Base-by-base conservation (phyloP, 2,113 vertebrate genomes). In the Raja brachyura region DNA sequence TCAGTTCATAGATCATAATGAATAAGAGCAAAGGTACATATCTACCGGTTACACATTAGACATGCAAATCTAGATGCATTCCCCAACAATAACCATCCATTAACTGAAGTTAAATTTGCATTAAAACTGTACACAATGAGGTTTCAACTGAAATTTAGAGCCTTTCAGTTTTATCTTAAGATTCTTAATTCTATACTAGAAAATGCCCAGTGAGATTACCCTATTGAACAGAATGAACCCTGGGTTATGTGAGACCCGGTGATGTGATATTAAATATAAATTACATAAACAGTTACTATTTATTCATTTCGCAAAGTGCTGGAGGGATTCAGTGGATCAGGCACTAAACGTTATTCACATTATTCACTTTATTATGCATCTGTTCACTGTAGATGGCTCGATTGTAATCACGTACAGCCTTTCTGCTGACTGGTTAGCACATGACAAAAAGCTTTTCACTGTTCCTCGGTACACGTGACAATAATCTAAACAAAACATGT, bases 21-120 rank as follows among this genome's bases (percentile, higher is more conserved):
- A 63, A 31, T 86, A 86, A 63, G 28, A 16, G 28, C 59, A 31
- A 61, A 28, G 31, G 14, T 13, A 63, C 11, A 63, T 7, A 16
- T 54, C 20, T 61, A 10, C 13, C 22, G 3, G 79, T 83, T 85
- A 13, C 8, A 13, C 13, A 16, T 63, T 88, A 63, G 6, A 88
- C n/a, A 63, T 86, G 83, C 83, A 86, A 86, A 86, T 63, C 0
- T 0, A 61, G 59, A 10, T 61, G 2, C 28, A 16, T 86, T n/a
- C 10, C 61, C 9, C 83, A 86, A 61, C 11, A 14, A 63, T 18
- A 88, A 7, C 59, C 63, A 14, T 6, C 18, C 3, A 28, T 33
- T 31, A 31, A 61, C 81, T 31, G 7, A n/a, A 88, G 61, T 88
- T 88, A 18, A 63, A 88, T 88, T 88, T 88, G 83, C 83, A 88